These are phyloP conservation scores for Drosophila pseudotalamancana DNA, from an alignment of 2,888 invertebrate genomes.

Conservation along the genomic window DNA sequence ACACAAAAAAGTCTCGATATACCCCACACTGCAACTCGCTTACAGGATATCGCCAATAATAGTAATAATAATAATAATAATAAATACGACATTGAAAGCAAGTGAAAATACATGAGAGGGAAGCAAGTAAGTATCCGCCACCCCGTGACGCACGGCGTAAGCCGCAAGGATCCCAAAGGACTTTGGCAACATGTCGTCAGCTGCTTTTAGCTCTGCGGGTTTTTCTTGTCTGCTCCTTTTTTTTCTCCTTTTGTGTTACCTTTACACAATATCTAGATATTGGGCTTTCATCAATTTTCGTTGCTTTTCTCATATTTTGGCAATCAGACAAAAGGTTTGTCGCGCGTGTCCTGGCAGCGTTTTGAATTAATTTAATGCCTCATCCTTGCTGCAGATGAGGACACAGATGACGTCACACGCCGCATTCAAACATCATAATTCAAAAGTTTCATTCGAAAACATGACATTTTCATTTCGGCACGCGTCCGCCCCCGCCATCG, in stretches of 20 bases:
- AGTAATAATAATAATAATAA: constrained; percentile 58
- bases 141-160: constrained; percentile 26
- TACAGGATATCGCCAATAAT: constrained; percentile 38
- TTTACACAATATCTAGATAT: constrained; percentile 47
- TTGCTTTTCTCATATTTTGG: constrained; percentile 54
- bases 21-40: neutral
- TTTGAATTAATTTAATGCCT: constrained; percentile 80
- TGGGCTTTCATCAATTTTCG: constrained; percentile 63
- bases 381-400: constrained; percentile 50
- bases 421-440: constrained; percentile 75
- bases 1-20: too few relatives aligned
- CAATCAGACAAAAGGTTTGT: constrained; percentile 64
- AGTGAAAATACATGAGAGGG: constrained; percentile 57
- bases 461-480: constrained; percentile 77
- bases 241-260: constrained; percentile 36
- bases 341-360: constrained; percentile 77
- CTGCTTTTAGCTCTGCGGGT: constrained; percentile 3
- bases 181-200: constrained; percentile 54
- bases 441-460: constrained; percentile 79
- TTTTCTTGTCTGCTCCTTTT: neutral
- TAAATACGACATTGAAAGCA: constrained; percentile 58
- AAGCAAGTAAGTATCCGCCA: constrained; percentile 16
- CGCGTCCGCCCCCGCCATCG: constrained; percentile 42
- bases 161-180: constrained; percentile 65
- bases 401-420: constrained; percentile 36